phyloP scores from a whole-genome alignment of 2,797 vertebrate species.

The Eulemur rubriventer region DNA sequence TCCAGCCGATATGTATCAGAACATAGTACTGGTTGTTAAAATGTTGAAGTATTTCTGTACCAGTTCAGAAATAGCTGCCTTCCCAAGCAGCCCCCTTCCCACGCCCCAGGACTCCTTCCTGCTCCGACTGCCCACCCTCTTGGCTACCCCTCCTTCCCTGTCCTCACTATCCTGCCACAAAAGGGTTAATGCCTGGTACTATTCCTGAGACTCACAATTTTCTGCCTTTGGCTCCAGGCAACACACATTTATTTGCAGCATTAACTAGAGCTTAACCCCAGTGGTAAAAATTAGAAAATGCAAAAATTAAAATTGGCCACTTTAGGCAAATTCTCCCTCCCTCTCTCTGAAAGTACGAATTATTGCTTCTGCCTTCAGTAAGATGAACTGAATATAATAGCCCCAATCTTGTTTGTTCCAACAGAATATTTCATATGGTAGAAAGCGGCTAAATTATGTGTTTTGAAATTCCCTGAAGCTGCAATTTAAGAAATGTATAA shows the following conservation, averaged over 20 bases:
- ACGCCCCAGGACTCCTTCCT: accelerated
- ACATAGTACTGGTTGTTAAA: accelerated
- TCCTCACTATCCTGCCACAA: accelerated
- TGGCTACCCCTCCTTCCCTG: accelerated
- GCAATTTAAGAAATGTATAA: slow-evolving; percentile 60
- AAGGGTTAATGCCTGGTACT: not conserved
- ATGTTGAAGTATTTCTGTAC: not conserved
- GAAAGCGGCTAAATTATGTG: slow-evolving; percentile 59
- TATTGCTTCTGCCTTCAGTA: slow-evolving; percentile 36
- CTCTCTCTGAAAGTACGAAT: not conserved
- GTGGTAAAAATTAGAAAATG: slow-evolving; percentile 45
- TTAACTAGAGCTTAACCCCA: slow-evolving; percentile 28
- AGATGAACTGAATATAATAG: not conserved
- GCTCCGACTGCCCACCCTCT: too few relatives aligned
- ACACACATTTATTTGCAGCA: slow-evolving; percentile 46
- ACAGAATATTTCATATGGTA: not conserved
- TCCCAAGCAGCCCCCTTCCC: not conserved
- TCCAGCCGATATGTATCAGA: accelerated
- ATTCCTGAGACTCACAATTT: not conserved
- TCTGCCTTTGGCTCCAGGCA: slow-evolving; percentile 26
- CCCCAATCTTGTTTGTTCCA: not conserved
- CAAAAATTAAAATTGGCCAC: slow-evolving; percentile 50
- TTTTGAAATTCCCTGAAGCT: slow-evolving; percentile 61
- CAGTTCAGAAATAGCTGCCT: not conserved
- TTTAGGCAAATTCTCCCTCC: slow-evolving; percentile 12